phyloP scores from a whole-genome alignment of 2,888 invertebrate species.

The Spialia ferax region DNA sequence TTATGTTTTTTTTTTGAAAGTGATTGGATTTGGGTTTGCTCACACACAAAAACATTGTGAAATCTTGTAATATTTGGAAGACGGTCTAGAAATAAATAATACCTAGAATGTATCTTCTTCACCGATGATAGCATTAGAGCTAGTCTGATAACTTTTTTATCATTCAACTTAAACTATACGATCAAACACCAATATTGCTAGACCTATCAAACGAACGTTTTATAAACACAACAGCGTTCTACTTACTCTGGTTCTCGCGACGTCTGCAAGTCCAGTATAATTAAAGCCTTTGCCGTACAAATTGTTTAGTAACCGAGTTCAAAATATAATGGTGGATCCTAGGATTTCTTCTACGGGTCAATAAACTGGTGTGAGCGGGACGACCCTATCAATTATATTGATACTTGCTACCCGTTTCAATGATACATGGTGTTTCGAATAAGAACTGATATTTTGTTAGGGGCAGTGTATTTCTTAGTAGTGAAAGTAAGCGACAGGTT shows the following conservation, averaged over 20 bases:
- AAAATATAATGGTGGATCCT: constrained; percentile 13
- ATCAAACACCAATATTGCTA: neutral
- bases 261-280: neutral
- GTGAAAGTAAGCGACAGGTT: neutral
- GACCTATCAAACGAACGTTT: neutral
- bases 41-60: no score
- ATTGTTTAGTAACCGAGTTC: constrained; percentile 20
- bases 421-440: constrained; percentile 22
- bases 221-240: neutral
- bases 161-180: no score
- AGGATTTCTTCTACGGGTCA: constrained; percentile 70
- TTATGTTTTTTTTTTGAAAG: no score
- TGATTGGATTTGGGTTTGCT: no score
- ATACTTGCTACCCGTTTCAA: constrained; percentile 20
- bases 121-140: no score
- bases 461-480: neutral
- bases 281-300: neutral
- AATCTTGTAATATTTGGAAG: no score
- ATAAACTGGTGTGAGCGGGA: constrained; percentile 74
- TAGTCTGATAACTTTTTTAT: no score
- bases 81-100: no score
- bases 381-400: constrained; percentile 76
- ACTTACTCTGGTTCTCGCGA: neutral
- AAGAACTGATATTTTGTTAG: neutral
- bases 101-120: neutral